phyloP scores from a whole-genome alignment of 2,113 vertebrate genomes.

The Lycocorax pyrrhopterus region DNA sequence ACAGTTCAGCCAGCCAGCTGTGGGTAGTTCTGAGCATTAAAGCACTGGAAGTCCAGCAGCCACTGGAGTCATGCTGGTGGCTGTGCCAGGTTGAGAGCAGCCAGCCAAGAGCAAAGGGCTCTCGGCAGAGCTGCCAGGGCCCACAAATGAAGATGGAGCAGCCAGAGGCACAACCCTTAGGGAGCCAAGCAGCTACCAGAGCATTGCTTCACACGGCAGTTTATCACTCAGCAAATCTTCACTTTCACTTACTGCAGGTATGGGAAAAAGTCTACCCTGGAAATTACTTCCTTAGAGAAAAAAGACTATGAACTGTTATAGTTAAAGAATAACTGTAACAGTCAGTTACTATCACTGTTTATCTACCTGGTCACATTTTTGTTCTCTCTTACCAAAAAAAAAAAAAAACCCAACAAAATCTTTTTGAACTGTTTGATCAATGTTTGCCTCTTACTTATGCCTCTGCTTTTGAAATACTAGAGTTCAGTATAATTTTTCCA shows the following conservation, averaged over 20 bases:
- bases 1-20: not conserved
- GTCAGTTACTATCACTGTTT: not conserved
- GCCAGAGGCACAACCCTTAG: not conserved
- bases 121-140: not conserved
- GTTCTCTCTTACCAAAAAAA: not conserved
- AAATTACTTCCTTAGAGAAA: not conserved
- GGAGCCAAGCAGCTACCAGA: not conserved
- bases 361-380: not conserved
- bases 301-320: not conserved
- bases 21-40: not conserved
- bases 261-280: not conserved
- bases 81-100: not conserved
- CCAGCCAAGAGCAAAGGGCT: rapidly evolving
- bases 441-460: not conserved
- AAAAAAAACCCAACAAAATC: rapidly evolving
- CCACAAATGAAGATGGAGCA: rapidly evolving
- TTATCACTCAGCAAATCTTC: not conserved
- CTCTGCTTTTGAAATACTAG: not conserved
- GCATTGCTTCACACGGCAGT: not conserved
- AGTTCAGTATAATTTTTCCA: not conserved
- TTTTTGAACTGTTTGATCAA: not conserved
- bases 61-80: rapidly evolving
- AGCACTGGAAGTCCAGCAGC: not conserved
- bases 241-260: not conserved
- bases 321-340: not conserved